These are phyloP conservation scores for Alca torda DNA, from an alignment of 2,797 vertebrate species.

Conservation along the genomic window DNA sequence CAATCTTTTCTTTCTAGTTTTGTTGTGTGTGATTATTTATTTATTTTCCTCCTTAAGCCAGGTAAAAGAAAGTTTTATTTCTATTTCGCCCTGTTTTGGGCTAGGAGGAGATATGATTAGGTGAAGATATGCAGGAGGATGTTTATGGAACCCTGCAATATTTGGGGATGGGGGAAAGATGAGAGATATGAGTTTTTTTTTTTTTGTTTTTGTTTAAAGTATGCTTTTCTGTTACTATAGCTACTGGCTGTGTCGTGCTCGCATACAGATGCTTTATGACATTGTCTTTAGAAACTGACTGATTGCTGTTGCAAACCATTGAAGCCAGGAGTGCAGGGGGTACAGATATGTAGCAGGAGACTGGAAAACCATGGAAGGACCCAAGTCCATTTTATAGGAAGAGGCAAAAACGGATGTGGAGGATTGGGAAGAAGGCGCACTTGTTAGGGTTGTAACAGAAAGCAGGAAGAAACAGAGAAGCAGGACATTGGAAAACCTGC, in stretches of 20 bases:
- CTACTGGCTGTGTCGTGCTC: slow-evolving; percentile 3
- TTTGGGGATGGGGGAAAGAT: background rate
- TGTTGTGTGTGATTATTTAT: background rate
- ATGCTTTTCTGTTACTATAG: slow-evolving; percentile 43
- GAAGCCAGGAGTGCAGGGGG: background rate
- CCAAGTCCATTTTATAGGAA: background rate
- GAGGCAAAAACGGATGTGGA: background rate
- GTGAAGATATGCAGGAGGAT: background rate
- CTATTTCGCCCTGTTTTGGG: background rate
- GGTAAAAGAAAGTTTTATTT: background rate
- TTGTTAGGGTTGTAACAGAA: background rate
- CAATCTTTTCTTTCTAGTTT: background rate
- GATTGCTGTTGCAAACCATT: background rate
- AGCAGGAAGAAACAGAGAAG: background rate
- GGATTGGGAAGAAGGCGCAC: background rate
- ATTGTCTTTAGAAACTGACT: background rate
- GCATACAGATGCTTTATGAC: background rate
- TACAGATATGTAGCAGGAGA: background rate
- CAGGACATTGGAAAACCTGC: background rate
- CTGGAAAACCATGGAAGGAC: background rate
- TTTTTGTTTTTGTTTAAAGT: background rate
- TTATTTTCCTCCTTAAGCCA: background rate
- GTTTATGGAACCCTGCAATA: background rate
- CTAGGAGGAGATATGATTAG: background rate
- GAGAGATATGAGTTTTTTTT: background rate